These are phyloP conservation scores for Rutpela maculata DNA, from an alignment of 2,888 invertebrate species.

Conservation along the genomic window DNA sequence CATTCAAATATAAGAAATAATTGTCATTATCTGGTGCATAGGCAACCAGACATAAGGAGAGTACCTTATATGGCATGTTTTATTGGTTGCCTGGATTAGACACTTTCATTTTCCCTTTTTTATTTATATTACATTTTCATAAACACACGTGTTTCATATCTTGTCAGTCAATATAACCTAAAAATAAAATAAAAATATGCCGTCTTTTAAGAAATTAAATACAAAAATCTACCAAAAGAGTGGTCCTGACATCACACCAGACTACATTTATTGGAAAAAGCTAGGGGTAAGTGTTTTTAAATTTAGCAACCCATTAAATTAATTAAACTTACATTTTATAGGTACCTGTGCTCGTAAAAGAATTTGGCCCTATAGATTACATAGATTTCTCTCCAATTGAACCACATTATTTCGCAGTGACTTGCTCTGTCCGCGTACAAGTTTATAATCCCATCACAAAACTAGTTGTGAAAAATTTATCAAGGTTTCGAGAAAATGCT, in stretches of 20 bases:
- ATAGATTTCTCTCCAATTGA: constrained; percentile 93
- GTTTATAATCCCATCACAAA: constrained; percentile 92
- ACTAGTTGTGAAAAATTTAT: constrained; percentile 87
- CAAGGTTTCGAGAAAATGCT: constrained; percentile 87
- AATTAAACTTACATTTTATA: constrained; percentile 67
- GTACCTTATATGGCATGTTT: no score
- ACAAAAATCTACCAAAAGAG: constrained; percentile 82
- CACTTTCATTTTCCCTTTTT: no score
- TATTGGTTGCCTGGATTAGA: no score
- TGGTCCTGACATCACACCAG: constrained; percentile 82
- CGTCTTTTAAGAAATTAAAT: constrained; percentile 83
- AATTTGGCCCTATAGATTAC: constrained; percentile 93
- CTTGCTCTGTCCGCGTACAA: constrained; percentile 92
- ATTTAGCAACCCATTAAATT: not conserved
- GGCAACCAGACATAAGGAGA: no score
- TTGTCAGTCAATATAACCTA: not conserved
- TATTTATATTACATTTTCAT: no score
- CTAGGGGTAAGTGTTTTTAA: constrained; percentile 81
- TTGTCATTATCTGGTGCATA: no score
- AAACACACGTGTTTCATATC: no score
- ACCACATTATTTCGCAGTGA: constrained; percentile 94
- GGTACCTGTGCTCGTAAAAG: constrained; percentile 92
- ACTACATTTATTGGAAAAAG: constrained; percentile 92
- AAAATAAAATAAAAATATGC: constrained; percentile 69
- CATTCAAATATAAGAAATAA: no score